Conservation (phyloP, 1,140 invertebrate species). For the Zaprionus inermis region DNA sequence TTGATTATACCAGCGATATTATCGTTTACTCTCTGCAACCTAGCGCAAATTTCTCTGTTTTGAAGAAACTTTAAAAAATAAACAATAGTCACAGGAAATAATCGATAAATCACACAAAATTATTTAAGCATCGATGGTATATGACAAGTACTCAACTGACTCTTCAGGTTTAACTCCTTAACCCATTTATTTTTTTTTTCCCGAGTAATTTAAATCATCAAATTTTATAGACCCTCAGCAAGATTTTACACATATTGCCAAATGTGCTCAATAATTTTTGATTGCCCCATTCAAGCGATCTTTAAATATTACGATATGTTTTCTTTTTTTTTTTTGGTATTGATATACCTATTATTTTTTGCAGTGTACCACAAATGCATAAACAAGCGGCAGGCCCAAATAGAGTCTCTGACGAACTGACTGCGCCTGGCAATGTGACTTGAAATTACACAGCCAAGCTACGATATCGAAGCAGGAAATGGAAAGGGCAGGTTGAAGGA, state of each 20-base stretch:
- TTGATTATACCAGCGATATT: too few species aligned
- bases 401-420: constrained; percentile 40
- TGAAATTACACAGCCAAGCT: constrained; percentile 39
- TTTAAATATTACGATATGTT: not conserved
- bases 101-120: too few species aligned
- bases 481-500: constrained; percentile 18
- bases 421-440: constrained; percentile 20
- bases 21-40: too few species aligned
- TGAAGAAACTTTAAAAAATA: too few species aligned
- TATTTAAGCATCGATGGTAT: too few species aligned
- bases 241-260: not conserved
- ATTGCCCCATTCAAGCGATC: not conserved
- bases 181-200: not conserved
- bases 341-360: not conserved
- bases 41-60: too few species aligned
- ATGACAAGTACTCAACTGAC: not conserved
- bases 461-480: constrained; percentile 22
- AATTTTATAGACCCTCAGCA: not conserved
- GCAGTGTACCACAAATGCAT: constrained; percentile 61
- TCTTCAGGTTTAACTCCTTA: not conserved
- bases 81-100: too few species aligned
- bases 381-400: constrained; percentile 42
- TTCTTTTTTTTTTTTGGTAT: not conserved
- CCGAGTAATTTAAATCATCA: not conserved
- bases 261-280: not conserved